These are phyloP conservation scores for Drosophila bocki DNA, from an alignment of 1,140 invertebrate genomes.

Conservation along the genomic window DNA sequence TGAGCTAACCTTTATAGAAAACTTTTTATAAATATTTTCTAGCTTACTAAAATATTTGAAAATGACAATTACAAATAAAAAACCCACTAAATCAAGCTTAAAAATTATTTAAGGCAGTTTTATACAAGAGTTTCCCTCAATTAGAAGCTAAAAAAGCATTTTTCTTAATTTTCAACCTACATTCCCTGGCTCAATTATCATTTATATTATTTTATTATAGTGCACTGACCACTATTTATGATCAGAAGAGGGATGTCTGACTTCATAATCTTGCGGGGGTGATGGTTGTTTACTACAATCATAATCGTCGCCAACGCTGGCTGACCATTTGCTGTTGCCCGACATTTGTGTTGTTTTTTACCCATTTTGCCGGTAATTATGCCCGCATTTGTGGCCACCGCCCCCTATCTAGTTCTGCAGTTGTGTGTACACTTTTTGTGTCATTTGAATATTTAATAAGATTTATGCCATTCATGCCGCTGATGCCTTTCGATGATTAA, in stretches of 20 bases:
- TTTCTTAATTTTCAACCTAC: neutral
- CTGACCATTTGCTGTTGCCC: slow-evolving; percentile 25
- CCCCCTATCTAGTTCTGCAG: slow-evolving; percentile 25
- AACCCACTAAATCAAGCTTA: accelerated
- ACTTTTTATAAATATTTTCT: too few relatives aligned
- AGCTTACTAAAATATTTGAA: too few relatives aligned
- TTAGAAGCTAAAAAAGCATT: neutral
- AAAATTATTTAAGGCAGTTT: neutral
- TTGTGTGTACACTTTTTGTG: slow-evolving; percentile 31
- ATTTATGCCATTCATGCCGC: slow-evolving; percentile 56
- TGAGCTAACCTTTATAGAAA: accelerated
- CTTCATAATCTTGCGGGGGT: slow-evolving; percentile 7
- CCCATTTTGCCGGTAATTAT: slow-evolving; percentile 67
- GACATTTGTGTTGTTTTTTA: slow-evolving; percentile 27
- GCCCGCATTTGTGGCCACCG: slow-evolving; percentile 64
- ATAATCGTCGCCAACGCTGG: slow-evolving; percentile 32
- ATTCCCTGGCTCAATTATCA: neutral
- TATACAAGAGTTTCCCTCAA: neutral
- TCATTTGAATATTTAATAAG: slow-evolving; percentile 74
- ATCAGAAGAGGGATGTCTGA: neutral
- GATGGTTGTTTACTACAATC: slow-evolving; percentile 24
- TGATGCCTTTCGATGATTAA: slow-evolving; percentile 39
- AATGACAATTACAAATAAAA: neutral
- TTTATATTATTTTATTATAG: neutral
- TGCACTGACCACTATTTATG: neutral